Evolutionary conservation across 1,140 invertebrate genomes (phyloP).

Genomic region (Goniozus legneri): DNA sequence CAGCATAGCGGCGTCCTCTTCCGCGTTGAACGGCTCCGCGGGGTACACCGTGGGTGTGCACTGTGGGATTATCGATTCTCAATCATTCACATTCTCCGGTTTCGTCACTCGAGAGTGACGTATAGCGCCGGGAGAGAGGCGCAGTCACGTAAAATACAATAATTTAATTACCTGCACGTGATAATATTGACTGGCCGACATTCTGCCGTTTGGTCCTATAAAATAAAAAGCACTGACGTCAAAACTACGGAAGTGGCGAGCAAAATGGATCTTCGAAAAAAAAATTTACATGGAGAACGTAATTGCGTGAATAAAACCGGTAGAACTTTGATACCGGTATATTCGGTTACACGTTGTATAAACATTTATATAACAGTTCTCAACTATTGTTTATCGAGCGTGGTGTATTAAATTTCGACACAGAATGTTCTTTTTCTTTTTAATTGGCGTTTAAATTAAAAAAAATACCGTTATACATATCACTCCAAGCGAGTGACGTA

Average conservation of each 20-base stretch:
- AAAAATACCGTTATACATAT: too few relatives aligned
- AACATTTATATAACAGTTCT: too few relatives aligned
- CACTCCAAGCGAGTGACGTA: too few relatives aligned
- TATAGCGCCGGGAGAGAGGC: background rate
- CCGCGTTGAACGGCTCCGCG: constrained; percentile 80
- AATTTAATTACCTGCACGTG: constrained; percentile 34
- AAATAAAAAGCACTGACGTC: too few relatives aligned
- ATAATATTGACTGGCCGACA: constrained; percentile 35
- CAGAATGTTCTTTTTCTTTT: too few relatives aligned
- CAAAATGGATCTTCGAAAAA: constrained; percentile 18
- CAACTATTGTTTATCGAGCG: too few relatives aligned
- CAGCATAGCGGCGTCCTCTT: constrained; percentile 79
- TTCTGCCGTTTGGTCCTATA: constrained; percentile 12
- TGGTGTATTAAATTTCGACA: too few relatives aligned
- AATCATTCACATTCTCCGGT: background rate
- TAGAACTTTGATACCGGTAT: too few relatives aligned
- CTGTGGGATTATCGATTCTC: constrained; percentile 45
- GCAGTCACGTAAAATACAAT: background rate
- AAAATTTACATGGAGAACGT: background rate
- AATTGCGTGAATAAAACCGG: too few relatives aligned
- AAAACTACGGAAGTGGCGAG: too few relatives aligned
- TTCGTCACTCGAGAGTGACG: background rate
- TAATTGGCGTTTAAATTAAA: too few relatives aligned
- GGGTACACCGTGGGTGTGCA: constrained; percentile 82
- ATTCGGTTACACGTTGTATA: too few relatives aligned